Percentiles rank a stretch among this genome's conserved stretches.
Conservation (phyloP, 2,888 invertebrate species). For the Ischnus inquisitorius region DNA sequence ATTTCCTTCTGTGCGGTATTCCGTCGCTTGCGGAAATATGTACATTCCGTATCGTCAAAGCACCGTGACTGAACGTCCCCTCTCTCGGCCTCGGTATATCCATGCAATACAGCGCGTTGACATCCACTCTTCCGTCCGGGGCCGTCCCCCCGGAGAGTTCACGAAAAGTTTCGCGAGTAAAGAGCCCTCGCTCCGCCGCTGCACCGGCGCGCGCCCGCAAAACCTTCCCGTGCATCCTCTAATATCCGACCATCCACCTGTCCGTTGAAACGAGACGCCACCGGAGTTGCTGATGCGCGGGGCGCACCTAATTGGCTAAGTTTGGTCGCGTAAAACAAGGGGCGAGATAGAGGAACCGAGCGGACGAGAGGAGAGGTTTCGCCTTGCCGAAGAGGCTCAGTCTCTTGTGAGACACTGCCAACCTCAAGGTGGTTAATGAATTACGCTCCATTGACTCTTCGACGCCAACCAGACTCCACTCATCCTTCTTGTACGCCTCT, state of each 20-base stretch:
- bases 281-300: not conserved
- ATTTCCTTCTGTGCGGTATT: not conserved
- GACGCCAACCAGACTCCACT: no score
- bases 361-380: not conserved
- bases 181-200: not conserved
- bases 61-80: not conserved
- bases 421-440: no score
- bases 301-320: constrained; percentile 9
- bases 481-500: no score
- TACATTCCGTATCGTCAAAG: constrained; percentile 4
- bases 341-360: not conserved
- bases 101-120: not conserved
- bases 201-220: constrained; percentile 4
- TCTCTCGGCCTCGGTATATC: not conserved
- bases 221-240: not conserved
- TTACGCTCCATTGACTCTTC: no score
- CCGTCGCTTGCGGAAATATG: not conserved
- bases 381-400: not conserved
- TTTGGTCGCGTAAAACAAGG: constrained; percentile 20
- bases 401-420: no score
- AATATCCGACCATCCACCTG: not conserved
- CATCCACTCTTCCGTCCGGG: not conserved
- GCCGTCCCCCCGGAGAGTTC: constrained; percentile 1
- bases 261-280: not conserved
- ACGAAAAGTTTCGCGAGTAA: constrained; percentile 19